Base-by-base conservation (phyloP, 2,797 vertebrate species). In the Pseudocheirus occidentalis region DNA sequence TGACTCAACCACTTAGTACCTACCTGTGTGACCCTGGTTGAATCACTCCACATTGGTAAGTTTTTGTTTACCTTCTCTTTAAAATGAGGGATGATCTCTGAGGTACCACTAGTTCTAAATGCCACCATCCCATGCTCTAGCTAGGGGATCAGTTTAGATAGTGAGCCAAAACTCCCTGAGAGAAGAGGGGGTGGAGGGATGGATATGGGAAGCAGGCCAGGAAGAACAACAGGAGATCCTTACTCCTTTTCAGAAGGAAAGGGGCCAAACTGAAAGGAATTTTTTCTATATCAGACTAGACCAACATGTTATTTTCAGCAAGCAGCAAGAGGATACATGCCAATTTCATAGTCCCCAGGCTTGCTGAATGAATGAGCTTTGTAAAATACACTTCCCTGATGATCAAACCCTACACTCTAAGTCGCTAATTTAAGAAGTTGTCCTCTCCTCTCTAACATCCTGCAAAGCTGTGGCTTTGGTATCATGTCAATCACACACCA, bases 391-490 rank as follows among this genome's bases (percentile, higher is more conserved):
- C 91, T 53, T 29, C 0, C 58, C 90, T 55, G 21, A 5, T 2
- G 66, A 16, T 56, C 3, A 46, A 87, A 87, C 96, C 14, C 66
- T 87, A 87, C 29, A 59, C 66, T 34, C n/a, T 53, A 81, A 1
- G n/a, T 40, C 31, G 55, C 58, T 46, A 34, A 93, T 52, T 87
- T 50, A 91, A 95, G 93, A 57, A 28, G 54, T 56, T 66, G 89
- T 62, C 90, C 90, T 94, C n/a, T 91, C 93, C 89, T 55, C 92
- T 92, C 92, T 13, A 0, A 97, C 96, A 97, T 96, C 97, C 97
- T 98, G 97, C 96, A 93, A 46, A 46, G 40, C 73, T 93, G 95
- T 95, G 92, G 91, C 73, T 66, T 66, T n/a, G 34, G 66, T n/a
- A 73, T 73, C 2, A 40, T 7, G 16, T 73, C 66, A 73, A 24